A percentile compares a stretch with the other conserved stretches of the same genome.
These are phyloP conservation scores for Spodoptera picta DNA, from an alignment of 2,888 invertebrate species.

Conservation along the genomic window DNA sequence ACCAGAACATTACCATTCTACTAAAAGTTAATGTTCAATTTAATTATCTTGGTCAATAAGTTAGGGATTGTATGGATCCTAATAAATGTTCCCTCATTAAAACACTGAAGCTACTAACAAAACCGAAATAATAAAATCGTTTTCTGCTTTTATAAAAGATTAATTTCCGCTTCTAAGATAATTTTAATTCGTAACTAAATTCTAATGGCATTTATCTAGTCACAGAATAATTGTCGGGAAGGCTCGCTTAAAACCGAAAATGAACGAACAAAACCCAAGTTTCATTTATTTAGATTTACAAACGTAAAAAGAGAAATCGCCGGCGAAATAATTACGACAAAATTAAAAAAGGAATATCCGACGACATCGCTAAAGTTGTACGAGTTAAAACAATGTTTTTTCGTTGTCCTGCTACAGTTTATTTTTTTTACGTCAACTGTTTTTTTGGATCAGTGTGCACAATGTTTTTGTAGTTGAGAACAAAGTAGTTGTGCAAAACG, in stretches of 20 bases:
- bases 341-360: constrained; percentile 54
- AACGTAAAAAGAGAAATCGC: constrained; percentile 50
- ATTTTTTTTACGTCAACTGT: constrained; percentile 53
- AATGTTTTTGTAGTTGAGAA: constrained; percentile 49
- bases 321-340: constrained; percentile 59
- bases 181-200: constrained; percentile 19
- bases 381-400: constrained; percentile 52
- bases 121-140: constrained; percentile 14
- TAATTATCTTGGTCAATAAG: constrained; percentile 50
- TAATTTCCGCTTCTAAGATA: background rate
- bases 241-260: constrained; percentile 36
- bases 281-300: constrained; percentile 56
- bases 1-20: constrained; percentile 31
- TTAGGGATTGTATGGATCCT: constrained; percentile 36
- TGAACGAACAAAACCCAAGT: constrained; percentile 34
- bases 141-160: constrained; percentile 24
- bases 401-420: constrained; percentile 34
- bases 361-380: constrained; percentile 44
- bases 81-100: constrained; percentile 30
- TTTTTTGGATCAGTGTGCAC: constrained; percentile 43
- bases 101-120: constrained; percentile 9
- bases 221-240: constrained; percentile 42
- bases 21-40: constrained; percentile 43
- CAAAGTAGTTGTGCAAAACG: constrained; percentile 42
- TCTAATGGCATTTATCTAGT: constrained; percentile 40